Conservation (phyloP, 2,797 vertebrate genomes). For the Thalassophryne amazonica region DNA sequence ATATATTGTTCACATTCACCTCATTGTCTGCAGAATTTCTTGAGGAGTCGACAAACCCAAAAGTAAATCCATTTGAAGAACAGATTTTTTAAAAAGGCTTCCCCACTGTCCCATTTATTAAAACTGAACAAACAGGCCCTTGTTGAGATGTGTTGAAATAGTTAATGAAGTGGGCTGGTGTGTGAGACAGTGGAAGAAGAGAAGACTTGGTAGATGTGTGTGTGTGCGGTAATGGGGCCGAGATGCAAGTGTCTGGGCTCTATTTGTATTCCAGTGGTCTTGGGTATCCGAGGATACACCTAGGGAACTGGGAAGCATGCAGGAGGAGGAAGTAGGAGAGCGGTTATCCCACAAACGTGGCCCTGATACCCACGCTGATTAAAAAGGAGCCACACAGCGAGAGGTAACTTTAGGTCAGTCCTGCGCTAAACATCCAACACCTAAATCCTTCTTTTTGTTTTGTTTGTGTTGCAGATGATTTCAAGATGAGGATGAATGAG, state of each 20-base stretch:
- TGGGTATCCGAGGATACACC: conserved; percentile 90
- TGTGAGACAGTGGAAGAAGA: conserved; percentile 51
- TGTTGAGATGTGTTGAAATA: conserved; percentile 57
- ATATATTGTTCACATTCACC: neutral
- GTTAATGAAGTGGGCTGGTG: conserved; percentile 72
- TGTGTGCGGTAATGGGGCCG: conserved; percentile 47
- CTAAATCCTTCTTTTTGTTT: conserved; percentile 7
- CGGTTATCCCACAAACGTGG: conserved; percentile 68
- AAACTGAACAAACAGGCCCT: conserved; percentile 48
- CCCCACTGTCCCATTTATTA: conserved; percentile 27
- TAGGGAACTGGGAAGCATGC: conserved; percentile 89
- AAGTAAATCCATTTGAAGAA: conserved; percentile 13
- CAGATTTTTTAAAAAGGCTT: conserved; percentile 20
- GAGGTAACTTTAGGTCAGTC: conserved; percentile 70
- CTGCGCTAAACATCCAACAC: conserved; percentile 7
- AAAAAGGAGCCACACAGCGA: conserved; percentile 58
- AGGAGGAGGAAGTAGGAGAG: conserved; percentile 80
- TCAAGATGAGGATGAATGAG: neutral
- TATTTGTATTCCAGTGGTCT: conserved; percentile 88
- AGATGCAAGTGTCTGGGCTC: conserved; percentile 72
- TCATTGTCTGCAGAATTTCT: neutral
- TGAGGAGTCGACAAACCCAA: neutral
- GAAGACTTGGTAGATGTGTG: conserved; percentile 42
- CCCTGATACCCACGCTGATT: conserved; percentile 70
- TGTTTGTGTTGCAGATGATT: neutral